Evolutionary conservation across 2,888 invertebrate species (phyloP).

Genomic region (Cerceris rybyensis): DNA sequence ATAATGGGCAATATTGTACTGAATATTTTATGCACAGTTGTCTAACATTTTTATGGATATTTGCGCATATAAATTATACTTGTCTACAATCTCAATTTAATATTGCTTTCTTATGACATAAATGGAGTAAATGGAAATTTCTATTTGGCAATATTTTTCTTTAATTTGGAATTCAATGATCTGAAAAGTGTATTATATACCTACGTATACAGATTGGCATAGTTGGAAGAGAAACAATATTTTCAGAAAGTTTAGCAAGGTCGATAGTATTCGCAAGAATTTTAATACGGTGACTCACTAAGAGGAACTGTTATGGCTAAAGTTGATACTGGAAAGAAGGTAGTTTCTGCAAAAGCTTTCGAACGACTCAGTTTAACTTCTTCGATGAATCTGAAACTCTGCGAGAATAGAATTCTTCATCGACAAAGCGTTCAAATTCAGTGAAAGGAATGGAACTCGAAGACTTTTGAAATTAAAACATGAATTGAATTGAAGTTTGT

Average conservation of each 20-base stretch:
- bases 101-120: no score
- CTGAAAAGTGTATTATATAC: no score
- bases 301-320: conserved; percentile 11
- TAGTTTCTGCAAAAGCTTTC: conserved; percentile 33
- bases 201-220: no score
- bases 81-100: no score
- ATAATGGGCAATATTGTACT: no score
- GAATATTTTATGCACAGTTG: no score
- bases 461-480: conserved; percentile 21
- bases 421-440: conserved; percentile 24
- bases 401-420: conserved; percentile 17
- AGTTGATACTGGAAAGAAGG: conserved; percentile 32
- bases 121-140: no score
- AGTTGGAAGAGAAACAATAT: background rate
- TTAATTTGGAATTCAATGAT: no score
- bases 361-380: conserved; percentile 31
- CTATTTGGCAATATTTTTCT: no score
- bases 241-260: conserved; percentile 23
- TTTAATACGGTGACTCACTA: conserved; percentile 18
- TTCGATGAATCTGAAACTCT: conserved; percentile 39
- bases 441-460: conserved; percentile 22
- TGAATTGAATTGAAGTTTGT: conserved; percentile 37
- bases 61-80: no score
- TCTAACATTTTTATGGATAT: no score
- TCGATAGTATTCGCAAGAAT: conserved; percentile 28